These are phyloP conservation scores for Epizoanthus ramosus DNA, from an alignment of 92 coral and sea anemone species.

Conservation along the genomic window DNA sequence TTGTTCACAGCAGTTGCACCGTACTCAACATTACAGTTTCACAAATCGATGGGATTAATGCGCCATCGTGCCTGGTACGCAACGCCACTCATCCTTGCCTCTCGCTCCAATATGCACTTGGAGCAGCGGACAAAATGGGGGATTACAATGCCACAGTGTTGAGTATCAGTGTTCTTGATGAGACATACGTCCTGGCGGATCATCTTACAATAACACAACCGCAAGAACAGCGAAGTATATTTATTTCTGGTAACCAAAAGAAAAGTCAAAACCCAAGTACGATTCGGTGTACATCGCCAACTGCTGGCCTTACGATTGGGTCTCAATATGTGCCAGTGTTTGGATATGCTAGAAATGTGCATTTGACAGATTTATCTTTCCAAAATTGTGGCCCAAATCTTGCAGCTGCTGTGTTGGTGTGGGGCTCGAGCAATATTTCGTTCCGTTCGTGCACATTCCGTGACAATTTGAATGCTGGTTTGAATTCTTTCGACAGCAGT, in stretches of 20 bases:
- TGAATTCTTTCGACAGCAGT: conserved; percentile 77
- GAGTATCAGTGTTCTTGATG: conserved; percentile 57
- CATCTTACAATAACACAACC: conserved; percentile 61
- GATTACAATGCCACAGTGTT: conserved; percentile 52
- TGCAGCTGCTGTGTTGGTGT: conserved; percentile 68
- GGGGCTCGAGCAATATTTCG: conserved; percentile 65
- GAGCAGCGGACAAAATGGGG: conserved; percentile 31
- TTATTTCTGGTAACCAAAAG: conserved; percentile 45
- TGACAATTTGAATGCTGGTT: conserved; percentile 70
- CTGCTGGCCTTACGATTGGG: conserved; percentile 61
- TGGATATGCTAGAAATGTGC: conserved; percentile 50
- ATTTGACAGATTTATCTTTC: conserved; percentile 62
- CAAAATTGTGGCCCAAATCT: conserved; percentile 57
- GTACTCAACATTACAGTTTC: conserved; percentile 49
- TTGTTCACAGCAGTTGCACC: conserved; percentile 3
- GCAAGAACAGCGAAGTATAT: conserved; percentile 34
- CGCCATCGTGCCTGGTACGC: conserved; percentile 44
- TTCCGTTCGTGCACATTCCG: conserved; percentile 67
- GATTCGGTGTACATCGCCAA: conserved; percentile 37
- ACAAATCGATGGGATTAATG: conserved; percentile 63
- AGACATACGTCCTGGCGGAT: conserved; percentile 33
- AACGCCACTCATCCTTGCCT: conserved; percentile 53
- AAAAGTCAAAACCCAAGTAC: conserved; percentile 9
- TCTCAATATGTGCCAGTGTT: neutral
- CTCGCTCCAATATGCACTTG: conserved; percentile 68